These are phyloP conservation scores for Phymatocera aterrima DNA, from an alignment of 2,888 invertebrate genomes.

Conservation along the genomic window DNA sequence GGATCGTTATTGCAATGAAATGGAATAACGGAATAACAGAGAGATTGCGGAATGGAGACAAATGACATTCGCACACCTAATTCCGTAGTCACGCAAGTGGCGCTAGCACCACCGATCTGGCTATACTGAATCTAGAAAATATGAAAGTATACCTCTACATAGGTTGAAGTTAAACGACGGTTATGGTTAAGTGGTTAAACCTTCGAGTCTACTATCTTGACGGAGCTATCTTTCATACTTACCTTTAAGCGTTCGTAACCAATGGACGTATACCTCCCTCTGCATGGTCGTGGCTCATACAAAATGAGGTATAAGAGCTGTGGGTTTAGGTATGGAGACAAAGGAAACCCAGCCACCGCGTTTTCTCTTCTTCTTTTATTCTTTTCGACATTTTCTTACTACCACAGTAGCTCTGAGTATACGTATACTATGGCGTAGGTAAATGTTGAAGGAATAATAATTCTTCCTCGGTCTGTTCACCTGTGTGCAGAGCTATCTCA, in stretches of 20 bases:
- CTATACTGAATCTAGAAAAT: too few species aligned
- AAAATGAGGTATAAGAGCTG: conserved; percentile 7
- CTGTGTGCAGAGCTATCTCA: too few species aligned
- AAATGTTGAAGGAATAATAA: conserved; percentile 21
- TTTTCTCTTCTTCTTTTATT: too few species aligned
- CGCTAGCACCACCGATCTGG: too few species aligned
- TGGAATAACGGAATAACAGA: too few species aligned
- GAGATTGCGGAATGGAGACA: not conserved
- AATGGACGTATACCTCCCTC: not conserved
- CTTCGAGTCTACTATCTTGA: not conserved
- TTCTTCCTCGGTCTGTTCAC: not conserved
- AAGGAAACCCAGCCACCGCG: not conserved
- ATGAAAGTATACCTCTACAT: not conserved
- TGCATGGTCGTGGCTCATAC: not conserved
- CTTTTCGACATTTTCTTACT: not conserved
- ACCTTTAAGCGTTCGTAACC: conserved; percentile 16
- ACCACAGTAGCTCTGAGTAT: too few species aligned
- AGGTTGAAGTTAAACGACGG: not conserved
- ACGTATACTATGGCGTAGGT: too few species aligned
- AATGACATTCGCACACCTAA: not conserved
- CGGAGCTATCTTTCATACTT: conserved; percentile 20
- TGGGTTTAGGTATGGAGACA: not conserved
- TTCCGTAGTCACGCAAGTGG: too few species aligned
- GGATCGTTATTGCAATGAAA: not conserved
- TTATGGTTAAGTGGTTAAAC: not conserved